Conservation (phyloP, 2,888 invertebrate species). For the Alviniconcha strummeri region DNA sequence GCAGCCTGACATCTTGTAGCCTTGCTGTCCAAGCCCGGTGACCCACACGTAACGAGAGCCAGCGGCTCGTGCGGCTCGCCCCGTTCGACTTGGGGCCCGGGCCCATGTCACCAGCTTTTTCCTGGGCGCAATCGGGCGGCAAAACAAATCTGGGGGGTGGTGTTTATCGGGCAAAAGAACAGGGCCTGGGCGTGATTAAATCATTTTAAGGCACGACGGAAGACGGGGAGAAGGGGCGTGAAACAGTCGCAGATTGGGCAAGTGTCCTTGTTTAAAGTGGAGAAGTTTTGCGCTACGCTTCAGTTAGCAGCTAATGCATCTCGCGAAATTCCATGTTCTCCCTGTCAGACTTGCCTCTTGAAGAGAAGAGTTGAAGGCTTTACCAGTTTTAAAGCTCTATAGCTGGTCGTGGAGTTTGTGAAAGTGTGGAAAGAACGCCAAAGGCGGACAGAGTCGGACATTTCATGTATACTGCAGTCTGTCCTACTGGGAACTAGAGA, state of each 20-base stretch:
- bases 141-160: conserved; percentile 12
- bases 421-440: too few relatives aligned
- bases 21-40: background rate
- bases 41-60: conserved; percentile 9
- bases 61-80: background rate
- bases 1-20: background rate
- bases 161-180: conserved; percentile 20
- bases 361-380: too few relatives aligned
- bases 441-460: too few relatives aligned
- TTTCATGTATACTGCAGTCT: too few relatives aligned
- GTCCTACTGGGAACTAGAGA: too few relatives aligned
- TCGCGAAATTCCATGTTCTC: too few relatives aligned
- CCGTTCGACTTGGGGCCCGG: too few relatives aligned
- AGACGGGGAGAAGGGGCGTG: background rate
- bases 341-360: too few relatives aligned
- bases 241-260: conserved; percentile 9
- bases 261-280: conserved; percentile 20
- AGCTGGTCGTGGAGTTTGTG: too few relatives aligned
- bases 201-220: conserved; percentile 7
- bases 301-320: background rate
- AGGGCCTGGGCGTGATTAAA: conserved; percentile 21
- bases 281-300: conserved; percentile 17
- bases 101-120: background rate
- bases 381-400: too few relatives aligned
- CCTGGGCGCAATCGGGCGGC: background rate